Percentiles rank a stretch among this genome's conserved stretches.
Evolutionary conservation across 2,797 vertebrate genomes (phyloP).

Genomic region (Onychomys torridus): DNA sequence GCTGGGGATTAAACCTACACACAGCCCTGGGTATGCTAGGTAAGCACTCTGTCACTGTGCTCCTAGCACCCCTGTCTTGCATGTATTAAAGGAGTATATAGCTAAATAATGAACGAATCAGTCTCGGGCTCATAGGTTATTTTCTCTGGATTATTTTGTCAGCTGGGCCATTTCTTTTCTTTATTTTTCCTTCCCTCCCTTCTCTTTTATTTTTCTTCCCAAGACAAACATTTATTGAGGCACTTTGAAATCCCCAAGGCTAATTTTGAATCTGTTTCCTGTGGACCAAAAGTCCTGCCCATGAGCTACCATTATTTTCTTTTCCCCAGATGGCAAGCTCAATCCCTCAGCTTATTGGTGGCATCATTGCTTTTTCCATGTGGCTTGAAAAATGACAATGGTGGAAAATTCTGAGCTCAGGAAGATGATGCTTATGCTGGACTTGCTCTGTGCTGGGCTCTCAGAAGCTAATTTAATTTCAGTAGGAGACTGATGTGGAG

Average conservation of each 20-base stretch:
- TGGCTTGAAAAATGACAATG: neutral
- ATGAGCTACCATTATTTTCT: neutral
- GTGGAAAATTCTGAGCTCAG: neutral
- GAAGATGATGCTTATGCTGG: neutral
- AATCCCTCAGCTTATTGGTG: neutral
- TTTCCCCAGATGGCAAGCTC: neutral
- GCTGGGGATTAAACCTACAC: neutral
- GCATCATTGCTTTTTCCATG: neutral
- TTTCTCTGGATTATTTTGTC: constrained; percentile 31
- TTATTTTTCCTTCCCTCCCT: neutral
- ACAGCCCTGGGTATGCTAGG: neutral
- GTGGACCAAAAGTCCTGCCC: fast-evolving
- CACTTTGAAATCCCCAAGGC: neutral
- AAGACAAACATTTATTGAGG: neutral
- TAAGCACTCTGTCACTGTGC: neutral
- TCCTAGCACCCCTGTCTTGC: neutral
- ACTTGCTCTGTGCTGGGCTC: neutral
- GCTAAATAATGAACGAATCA: neutral
- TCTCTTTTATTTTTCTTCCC: neutral
- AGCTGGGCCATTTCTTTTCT: neutral
- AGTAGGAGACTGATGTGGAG: neutral
- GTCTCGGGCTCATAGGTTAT: neutral
- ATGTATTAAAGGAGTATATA: neutral
- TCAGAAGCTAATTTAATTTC: neutral
- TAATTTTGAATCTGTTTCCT: constrained; percentile 37